Conservation (phyloP, 2,797 vertebrate species). For the Antrozous pallidus region DNA sequence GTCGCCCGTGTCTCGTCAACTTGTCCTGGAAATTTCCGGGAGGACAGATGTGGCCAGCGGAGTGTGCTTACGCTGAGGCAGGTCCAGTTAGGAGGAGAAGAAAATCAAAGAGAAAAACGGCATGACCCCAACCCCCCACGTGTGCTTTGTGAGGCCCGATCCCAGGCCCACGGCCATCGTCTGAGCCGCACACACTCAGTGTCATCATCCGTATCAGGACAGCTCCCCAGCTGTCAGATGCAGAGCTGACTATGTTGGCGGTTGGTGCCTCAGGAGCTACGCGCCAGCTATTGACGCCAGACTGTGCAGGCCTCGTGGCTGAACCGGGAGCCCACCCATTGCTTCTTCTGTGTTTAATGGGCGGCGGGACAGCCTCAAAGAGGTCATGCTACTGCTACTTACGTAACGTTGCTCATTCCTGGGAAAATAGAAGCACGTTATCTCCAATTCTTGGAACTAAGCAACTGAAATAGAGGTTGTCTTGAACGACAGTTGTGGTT, state of each 20-base stretch:
- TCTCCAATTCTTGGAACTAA: background rate
- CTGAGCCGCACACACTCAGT: background rate
- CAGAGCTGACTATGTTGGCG: slow-evolving; percentile 14
- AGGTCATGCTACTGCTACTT: background rate
- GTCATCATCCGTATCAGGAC: background rate
- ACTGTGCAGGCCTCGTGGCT: background rate
- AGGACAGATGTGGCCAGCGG: background rate
- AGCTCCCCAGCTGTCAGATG: background rate
- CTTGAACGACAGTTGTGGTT: background rate
- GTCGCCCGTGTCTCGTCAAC: background rate
- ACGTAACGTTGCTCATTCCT: background rate
- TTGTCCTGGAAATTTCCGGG: slow-evolving; percentile 42
- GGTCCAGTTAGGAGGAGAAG: slow-evolving; percentile 41
- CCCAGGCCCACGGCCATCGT: slow-evolving; percentile 38
- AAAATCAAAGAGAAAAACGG: background rate
- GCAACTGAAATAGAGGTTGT: background rate
- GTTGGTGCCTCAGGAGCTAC: slow-evolving; percentile 62
- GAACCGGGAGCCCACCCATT: background rate
- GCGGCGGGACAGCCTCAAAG: background rate
- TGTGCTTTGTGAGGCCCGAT: slow-evolving; percentile 13
- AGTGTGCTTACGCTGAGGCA: background rate
- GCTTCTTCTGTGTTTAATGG: background rate
- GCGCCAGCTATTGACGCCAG: slow-evolving; percentile 58
- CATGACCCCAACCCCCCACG: slow-evolving; percentile 50
- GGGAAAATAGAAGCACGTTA: background rate